These are phyloP conservation scores for Panulirus ornatus DNA, from an alignment of 1,140 invertebrate species.

Conservation along the genomic window DNA sequence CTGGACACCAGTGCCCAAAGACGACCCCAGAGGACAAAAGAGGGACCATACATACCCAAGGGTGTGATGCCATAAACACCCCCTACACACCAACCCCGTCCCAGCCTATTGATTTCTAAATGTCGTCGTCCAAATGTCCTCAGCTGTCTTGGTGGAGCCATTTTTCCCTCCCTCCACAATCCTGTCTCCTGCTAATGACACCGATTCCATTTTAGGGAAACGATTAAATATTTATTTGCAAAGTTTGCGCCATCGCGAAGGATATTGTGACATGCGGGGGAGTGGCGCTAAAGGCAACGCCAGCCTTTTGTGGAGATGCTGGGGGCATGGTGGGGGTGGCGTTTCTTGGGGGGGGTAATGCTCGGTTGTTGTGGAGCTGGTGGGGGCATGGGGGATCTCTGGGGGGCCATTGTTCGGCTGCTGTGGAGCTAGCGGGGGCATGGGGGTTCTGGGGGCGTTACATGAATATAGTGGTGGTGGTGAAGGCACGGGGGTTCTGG, in stretches of 20 bases:
- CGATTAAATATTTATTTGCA: conserved; percentile 66
- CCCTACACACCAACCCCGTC: not conserved
- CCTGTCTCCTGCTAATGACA: conserved; percentile 51
- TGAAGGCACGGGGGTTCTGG: no score
- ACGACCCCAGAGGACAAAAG: no score
- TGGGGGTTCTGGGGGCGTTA: no score
- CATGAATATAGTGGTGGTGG: no score
- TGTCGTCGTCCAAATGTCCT: not conserved
- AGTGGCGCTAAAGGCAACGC: not conserved
- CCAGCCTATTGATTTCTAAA: conserved; percentile 26
- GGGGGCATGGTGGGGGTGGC: not conserved
- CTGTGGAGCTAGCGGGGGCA: no score
- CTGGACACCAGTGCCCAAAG: no score
- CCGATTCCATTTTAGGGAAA: conserved; percentile 60
- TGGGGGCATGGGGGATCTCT: not conserved
- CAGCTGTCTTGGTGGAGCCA: not conserved
- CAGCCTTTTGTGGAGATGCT: not conserved
- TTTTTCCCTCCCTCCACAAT: conserved; percentile 26
- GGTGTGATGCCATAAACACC: not conserved
- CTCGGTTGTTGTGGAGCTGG: no score
- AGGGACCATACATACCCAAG: not conserved
- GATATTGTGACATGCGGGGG: conserved; percentile 20
- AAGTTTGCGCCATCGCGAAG: conserved; percentile 47
- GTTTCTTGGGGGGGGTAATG: not conserved
- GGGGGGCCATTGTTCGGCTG: no score